Base-by-base conservation (phyloP, 2,113 vertebrate genomes). In the Centrocercus urophasianus region DNA sequence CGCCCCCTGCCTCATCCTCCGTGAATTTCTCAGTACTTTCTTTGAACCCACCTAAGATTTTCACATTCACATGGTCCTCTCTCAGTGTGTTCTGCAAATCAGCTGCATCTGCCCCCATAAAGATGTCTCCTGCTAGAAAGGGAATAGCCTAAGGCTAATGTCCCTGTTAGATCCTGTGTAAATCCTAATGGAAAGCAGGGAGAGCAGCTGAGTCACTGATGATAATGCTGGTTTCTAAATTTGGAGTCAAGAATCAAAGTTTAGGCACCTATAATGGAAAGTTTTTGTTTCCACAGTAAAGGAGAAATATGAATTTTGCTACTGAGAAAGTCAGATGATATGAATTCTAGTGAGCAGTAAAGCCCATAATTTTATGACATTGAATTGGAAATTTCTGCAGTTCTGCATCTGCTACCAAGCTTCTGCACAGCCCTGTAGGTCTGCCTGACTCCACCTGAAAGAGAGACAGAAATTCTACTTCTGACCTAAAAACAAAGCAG, bases 331-430 rank as follows among this genome's bases (percentile, higher is more conserved):
- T 48, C 20, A 3, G 3, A 88, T n/a, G 11, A 70, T 32, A 5
- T 0, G 0, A 72, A 10, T 42, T 85, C 18, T 20, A 76, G 30
- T 1, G 8, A 85, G 15, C 17, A 13, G 18, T 38, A 28, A 76
- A 91, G 75, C 19, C 17, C 0, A 0, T 11, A 18, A 12, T 38
- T 6, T 32, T 54, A 60, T 0, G 0, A 19, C 16, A 27, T 9
- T 3, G 6, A n/a, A 12, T 61, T 32, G 32, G 54, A 89, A 63
- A 73, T 3, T 22, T 73, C 64, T n/a, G 48, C 45, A 30, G 43
- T 76, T 66, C 50, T 81, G 56, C 25, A 45, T 56, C 69, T 83
- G 36, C 16, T 40, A 15, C 30, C n/a, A 30, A 32, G 40, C 56
- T 59, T 40, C 60, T 74, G 21, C 59, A 36, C 43, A 59, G 27